Base-by-base conservation (phyloP, 2,888 invertebrate species). In the Pedicia rivosa region DNA sequence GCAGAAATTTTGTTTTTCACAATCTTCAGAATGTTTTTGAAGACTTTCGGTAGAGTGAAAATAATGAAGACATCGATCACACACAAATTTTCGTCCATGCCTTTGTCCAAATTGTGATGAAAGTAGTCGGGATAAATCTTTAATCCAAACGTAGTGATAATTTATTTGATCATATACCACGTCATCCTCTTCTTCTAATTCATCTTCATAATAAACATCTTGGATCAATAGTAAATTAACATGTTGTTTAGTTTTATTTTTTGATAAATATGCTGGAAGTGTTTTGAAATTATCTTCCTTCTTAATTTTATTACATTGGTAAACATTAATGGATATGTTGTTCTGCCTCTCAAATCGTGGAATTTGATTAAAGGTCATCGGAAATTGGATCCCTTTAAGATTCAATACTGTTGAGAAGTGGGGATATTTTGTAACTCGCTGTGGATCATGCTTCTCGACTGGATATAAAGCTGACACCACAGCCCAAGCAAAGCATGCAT, bases 401-500 rank as follows among this genome's bases (percentile, higher is more conserved):
- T 46, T 44, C 14, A 44, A 24, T 8, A 40, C 33, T 10, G 33
- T 36, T 1, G 32, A 13, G 19, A 36, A 46, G 2, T 30, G 25
- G 20, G 38, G 37, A 38, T 48, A 48, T 8, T 35, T 36, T 14
- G 43, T 34, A 16, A 39, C 35, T 9, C 44, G 40, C 9, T 43
- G 3, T 4, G 34, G 13, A n/a, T n/a, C n/a, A 43, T 46, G 12
- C 13, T 27, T 7, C 7, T 36, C 8, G 6, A 22, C 37, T 0
- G 46, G 44, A 42, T 44, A 36, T 12, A 51, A 25, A 5, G 44
- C 44, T 2, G 47, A 46, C 3, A 46, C 22, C 16, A 50, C 33
- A 4, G 46, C 41, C 46, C 48, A 48, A 13, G 42, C 40, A 24
- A 48, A 48, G 25, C 48, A 50, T 29, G 39, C 38, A 16, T 43